These are phyloP conservation scores for Biston betularia DNA, from an alignment of 2,888 invertebrate genomes.

Conservation along the genomic window DNA sequence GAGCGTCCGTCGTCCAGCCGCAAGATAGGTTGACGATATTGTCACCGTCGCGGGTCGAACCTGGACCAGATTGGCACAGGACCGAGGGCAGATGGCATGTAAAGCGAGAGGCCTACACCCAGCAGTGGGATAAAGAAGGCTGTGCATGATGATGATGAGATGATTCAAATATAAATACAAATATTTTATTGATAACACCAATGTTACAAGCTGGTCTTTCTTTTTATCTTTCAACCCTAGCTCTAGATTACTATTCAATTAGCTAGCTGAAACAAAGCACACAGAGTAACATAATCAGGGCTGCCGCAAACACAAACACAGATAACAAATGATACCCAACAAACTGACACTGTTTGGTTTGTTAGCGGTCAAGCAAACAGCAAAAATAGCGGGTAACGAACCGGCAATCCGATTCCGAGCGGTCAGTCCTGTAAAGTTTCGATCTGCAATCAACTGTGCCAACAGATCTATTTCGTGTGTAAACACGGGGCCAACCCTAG, in stretches of 20 bases:
- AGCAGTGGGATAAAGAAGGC: no score
- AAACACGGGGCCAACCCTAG: constrained; percentile 69
- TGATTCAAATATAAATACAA: no score
- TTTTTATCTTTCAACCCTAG: no score
- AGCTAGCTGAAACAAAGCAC: constrained; percentile 30
- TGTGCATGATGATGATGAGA: no score
- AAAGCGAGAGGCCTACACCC: no score
- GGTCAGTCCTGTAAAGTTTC: constrained; percentile 80
- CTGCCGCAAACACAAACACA: constrained; percentile 61
- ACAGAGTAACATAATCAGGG: constrained; percentile 53
- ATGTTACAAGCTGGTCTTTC: no score
- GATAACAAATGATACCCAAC: constrained; percentile 50
- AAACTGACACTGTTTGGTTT: constrained; percentile 66
- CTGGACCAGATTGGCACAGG: no score
- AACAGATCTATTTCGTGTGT: constrained; percentile 78
- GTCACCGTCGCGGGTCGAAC: no score
- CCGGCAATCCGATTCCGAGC: constrained; percentile 79
- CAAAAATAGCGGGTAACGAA: constrained; percentile 79
- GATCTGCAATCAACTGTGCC: constrained; percentile 80
- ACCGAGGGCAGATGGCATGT: no score
- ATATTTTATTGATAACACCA: no score
- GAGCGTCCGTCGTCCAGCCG: no score
- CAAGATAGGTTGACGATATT: no score
- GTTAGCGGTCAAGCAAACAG: constrained; percentile 75
- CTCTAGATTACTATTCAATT: constrained; percentile 41